A percentile compares a stretch with the other conserved stretches of the same genome.
Conservation (phyloP, 1,140 invertebrate genomes). For the Saxidomus purpurata region DNA sequence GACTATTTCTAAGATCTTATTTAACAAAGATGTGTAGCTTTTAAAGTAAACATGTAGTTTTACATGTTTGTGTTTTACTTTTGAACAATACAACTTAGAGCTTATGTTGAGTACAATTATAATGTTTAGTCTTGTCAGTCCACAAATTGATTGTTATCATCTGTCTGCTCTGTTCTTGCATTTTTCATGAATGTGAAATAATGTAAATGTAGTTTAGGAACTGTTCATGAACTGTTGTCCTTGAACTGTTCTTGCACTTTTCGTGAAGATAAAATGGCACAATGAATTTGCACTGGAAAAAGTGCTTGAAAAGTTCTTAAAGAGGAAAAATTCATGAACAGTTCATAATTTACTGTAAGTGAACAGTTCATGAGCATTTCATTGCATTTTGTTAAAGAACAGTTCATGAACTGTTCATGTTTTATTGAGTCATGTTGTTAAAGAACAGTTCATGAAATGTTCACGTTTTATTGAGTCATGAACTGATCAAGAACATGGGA, state of each 20-base stretch:
- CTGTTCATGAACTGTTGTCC: too few species aligned
- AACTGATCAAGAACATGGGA: constrained; percentile 38
- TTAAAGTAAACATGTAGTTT: too few species aligned
- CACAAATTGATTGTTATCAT: too few species aligned
- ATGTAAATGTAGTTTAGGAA: too few species aligned
- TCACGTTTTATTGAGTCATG: constrained; percentile 3
- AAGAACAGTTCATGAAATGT: too few species aligned
- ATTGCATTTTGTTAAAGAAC: neutral
- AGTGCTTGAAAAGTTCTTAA: neutral
- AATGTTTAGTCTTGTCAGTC: constrained; percentile 5
- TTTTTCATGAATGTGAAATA: too few species aligned
- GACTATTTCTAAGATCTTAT: too few species aligned
- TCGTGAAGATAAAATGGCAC: neutral
- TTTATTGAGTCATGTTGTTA: too few species aligned
- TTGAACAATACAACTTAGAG: neutral
- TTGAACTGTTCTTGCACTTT: too few species aligned
- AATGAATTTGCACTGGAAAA: constrained; percentile 1
- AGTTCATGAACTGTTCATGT: constrained; percentile 23
- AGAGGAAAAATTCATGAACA: neutral
- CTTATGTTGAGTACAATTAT: too few species aligned
- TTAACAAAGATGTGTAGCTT: too few species aligned
- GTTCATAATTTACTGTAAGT: neutral
- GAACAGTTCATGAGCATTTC: constrained; percentile 11
- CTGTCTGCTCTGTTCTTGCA: too few species aligned
- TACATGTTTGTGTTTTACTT: constrained; percentile 14